phyloP scores from a whole-genome alignment of 2,888 invertebrate species.

The Toxonevra muliebris region DNA sequence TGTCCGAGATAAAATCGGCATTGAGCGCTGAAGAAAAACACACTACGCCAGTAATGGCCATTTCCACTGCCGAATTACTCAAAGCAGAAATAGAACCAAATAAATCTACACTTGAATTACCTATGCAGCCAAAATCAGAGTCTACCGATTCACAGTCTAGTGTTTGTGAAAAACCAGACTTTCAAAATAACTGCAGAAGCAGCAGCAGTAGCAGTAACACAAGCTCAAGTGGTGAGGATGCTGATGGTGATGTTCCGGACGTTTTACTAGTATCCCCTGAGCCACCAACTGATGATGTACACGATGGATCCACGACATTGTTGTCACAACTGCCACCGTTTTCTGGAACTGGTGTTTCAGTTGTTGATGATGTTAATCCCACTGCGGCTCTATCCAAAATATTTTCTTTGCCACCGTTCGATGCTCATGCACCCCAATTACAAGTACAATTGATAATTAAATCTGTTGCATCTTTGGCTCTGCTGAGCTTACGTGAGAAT shows the following conservation, averaged over 20 bases:
- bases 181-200: slow-evolving; percentile 17
- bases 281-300: slow-evolving; percentile 16
- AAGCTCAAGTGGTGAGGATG: slow-evolving; percentile 23
- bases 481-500: slow-evolving; percentile 57
- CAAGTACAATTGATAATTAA: slow-evolving; percentile 57
- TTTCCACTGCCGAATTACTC: slow-evolving; percentile 4
- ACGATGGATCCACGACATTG: slow-evolving; percentile 31
- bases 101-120: not conserved
- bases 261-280: slow-evolving; percentile 22
- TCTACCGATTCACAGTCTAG: not conserved
- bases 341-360: slow-evolving; percentile 35
- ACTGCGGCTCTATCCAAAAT: slow-evolving; percentile 49
- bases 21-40: slow-evolving; percentile 6
- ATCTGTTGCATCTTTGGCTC: slow-evolving; percentile 57
- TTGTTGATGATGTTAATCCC: slow-evolving; percentile 41
- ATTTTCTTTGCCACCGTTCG: slow-evolving; percentile 56
- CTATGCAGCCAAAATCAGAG: not conserved
- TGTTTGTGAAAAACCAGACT: not conserved
- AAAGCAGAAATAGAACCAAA: slow-evolving; percentile 6
- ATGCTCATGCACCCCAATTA: slow-evolving; percentile 54
- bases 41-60: not conserved
- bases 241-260: slow-evolving; percentile 26
- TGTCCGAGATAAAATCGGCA: slow-evolving; percentile 24
- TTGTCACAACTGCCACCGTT: slow-evolving; percentile 33
- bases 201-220: not conserved